Conservation (phyloP, 2,888 invertebrate genomes). For the Athripsodes cinereus region DNA sequence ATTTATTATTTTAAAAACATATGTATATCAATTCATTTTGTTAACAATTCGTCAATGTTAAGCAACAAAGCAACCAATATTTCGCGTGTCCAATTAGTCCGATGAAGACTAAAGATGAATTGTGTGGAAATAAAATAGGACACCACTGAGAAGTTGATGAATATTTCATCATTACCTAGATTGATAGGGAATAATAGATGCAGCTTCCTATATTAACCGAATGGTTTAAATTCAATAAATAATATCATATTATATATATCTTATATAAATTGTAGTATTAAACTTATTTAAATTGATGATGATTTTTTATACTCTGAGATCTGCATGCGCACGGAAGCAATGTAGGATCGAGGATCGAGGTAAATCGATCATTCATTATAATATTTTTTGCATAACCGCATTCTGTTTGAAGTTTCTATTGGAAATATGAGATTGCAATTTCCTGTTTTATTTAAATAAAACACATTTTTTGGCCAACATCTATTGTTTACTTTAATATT, state of each 20-base stretch:
- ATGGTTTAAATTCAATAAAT: too few species aligned
- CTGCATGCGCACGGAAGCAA: background rate
- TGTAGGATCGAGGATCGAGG: background rate
- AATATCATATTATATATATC: too few species aligned
- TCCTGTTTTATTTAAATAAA: conserved; percentile 26
- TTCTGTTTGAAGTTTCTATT: conserved; percentile 7
- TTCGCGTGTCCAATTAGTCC: background rate
- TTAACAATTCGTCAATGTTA: background rate
- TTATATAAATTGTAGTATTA: too few species aligned
- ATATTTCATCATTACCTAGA: background rate
- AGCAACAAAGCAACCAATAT: background rate
- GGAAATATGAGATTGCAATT: conserved; percentile 22
- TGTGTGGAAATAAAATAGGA: background rate
- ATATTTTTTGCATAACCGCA: conserved; percentile 17
- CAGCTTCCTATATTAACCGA: too few species aligned
- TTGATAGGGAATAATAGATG: too few species aligned
- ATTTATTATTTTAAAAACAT: too few species aligned
- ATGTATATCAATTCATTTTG: background rate
- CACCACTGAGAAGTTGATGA: conserved; percentile 1
- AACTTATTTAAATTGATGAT: too few species aligned
- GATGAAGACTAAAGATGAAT: background rate
- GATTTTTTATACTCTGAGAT: too few species aligned
- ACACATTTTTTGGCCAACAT: conserved; percentile 20
- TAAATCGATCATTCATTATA: conserved; percentile 12
- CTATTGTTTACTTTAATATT: conserved; percentile 21